Percentiles rank a stretch among this genome's conserved stretches.
phyloP scores from a whole-genome alignment of 2,113 vertebrate species.

The Corvus cornix region DNA sequence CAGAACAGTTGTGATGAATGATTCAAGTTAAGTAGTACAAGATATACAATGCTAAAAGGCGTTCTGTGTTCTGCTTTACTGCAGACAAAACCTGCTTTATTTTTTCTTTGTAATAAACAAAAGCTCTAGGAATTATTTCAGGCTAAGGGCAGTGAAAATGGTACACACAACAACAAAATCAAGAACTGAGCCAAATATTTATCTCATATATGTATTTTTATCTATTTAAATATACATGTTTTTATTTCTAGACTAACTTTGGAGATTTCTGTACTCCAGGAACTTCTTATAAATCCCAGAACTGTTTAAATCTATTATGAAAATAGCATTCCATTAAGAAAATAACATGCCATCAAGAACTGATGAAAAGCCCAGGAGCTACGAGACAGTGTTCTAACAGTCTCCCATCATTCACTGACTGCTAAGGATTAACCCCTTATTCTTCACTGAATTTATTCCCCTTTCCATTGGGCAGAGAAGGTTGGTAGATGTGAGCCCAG shows the following conservation, averaged over 20 bases:
- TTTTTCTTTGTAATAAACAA: neutral
- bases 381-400: neutral
- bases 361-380: neutral
- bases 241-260: neutral
- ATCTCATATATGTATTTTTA: neutral
- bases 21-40: neutral
- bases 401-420: neutral
- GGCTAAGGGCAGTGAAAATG: neutral
- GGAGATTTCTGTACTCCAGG: neutral
- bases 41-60: neutral
- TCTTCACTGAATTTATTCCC: neutral
- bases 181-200: neutral
- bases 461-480: neutral
- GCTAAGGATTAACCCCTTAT: neutral
- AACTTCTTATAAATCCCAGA: neutral
- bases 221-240: neutral
- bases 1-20: neutral
- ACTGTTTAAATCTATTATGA: constrained; percentile 14
- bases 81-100: neutral
- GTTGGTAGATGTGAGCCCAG: neutral
- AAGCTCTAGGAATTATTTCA: neutral
- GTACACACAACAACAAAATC: neutral
- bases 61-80: neutral
- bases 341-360: neutral
- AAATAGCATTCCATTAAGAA: constrained; percentile 37